A percentile compares a stretch with the other conserved stretches of the same genome.
phyloP scores from a whole-genome alignment of 37 sponge, comb jelly and placozoan species.

The Beroe ovata region DNA sequence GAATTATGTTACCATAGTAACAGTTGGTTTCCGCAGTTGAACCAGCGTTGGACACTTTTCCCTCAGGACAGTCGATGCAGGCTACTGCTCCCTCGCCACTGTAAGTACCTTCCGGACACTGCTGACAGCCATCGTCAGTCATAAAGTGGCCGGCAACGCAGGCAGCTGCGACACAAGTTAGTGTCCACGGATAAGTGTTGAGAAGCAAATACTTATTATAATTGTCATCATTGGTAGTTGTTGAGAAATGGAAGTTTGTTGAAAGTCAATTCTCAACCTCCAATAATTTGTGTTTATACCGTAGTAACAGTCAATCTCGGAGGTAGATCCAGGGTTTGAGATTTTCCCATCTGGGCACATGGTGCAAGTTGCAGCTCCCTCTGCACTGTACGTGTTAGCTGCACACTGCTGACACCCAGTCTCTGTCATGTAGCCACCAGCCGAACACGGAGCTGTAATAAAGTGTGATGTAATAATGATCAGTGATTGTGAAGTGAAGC shows the following conservation, averaged over 20 bases:
- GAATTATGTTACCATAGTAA: neutral
- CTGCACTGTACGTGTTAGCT: conserved; percentile 41
- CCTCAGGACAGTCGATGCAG: neutral
- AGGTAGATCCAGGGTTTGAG: neutral
- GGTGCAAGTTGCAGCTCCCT: neutral
- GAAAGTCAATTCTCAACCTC: neutral
- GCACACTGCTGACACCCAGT: conserved; percentile 20
- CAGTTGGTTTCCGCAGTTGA: neutral
- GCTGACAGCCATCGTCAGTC: neutral
- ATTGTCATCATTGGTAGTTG: too few relatives aligned
- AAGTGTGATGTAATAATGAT: too few relatives aligned
- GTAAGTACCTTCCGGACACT: neutral
- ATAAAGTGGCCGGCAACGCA: neutral
- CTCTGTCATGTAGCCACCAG: conserved; percentile 22
- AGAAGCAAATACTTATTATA: too few relatives aligned
- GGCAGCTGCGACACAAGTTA: too few relatives aligned
- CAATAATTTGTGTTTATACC: neutral
- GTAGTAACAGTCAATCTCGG: neutral
- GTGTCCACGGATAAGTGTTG: too few relatives aligned
- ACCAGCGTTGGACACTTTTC: neutral
- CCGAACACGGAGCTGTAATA: conserved; percentile 2
- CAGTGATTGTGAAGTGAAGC: too few relatives aligned
- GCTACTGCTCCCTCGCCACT: neutral
- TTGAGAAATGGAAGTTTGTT: too few relatives aligned
- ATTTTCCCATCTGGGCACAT: neutral